Evolutionary conservation across 2,888 invertebrate species (phyloP).

Genomic region (Eilema caniola): DNA sequence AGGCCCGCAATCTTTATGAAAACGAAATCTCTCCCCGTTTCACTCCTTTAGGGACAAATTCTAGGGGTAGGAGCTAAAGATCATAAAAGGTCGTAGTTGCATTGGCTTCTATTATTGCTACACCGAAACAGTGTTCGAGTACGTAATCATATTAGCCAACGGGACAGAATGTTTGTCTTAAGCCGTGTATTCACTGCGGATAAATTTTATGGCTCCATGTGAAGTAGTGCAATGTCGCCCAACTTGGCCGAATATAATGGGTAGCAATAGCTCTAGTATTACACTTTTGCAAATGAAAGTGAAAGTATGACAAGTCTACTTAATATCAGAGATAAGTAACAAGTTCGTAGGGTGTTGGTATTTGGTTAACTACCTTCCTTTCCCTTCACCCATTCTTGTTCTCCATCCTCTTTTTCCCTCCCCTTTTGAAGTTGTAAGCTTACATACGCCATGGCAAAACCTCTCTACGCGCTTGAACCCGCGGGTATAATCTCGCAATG

Average conservation of each 20-base stretch:
- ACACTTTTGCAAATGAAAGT: background rate
- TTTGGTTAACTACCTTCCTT: background rate
- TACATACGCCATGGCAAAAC: background rate
- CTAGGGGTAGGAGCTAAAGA: constrained; percentile 19
- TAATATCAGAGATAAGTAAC: background rate
- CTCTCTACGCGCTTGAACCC: too few relatives aligned
- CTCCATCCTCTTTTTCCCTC: background rate
- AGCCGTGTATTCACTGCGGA: constrained; percentile 1
- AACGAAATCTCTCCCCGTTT: constrained; percentile 16
- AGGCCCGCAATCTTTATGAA: constrained; percentile 7
- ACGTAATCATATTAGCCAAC: constrained; percentile 5
- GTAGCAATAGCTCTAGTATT: background rate
- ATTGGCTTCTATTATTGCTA: constrained; percentile 14
- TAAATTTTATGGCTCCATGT: background rate
- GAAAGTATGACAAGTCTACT: background rate
- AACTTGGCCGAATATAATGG: background rate
- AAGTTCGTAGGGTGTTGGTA: background rate
- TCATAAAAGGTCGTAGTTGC: constrained; percentile 9
- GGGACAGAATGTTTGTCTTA: background rate
- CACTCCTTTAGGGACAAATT: constrained; percentile 15
- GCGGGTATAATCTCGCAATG: too few relatives aligned
- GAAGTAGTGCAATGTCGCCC: background rate
- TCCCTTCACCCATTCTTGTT: too few relatives aligned
- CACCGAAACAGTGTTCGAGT: background rate
- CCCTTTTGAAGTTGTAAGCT: background rate